phyloP scores from a whole-genome alignment of 2,888 invertebrate species.

The Thereva nobilitata region DNA sequence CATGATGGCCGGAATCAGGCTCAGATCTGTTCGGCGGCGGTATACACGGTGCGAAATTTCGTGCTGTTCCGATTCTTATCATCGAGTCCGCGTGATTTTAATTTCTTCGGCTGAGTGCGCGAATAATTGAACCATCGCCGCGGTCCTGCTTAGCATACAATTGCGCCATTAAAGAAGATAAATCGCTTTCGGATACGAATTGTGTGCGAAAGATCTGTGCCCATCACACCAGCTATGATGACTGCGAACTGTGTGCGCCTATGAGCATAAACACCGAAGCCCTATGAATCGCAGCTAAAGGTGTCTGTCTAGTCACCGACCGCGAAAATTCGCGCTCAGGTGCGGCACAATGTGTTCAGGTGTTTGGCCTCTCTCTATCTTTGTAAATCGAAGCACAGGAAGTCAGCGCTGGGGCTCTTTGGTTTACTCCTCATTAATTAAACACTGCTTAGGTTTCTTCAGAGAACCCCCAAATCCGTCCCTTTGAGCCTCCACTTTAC shows the following conservation, averaged over 20 bases:
- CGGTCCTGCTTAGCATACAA: slow-evolving; percentile 45
- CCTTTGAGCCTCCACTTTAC: too few relatives aligned
- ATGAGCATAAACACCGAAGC: slow-evolving; percentile 14
- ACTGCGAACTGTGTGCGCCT: slow-evolving; percentile 10
- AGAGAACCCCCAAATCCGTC: not conserved
- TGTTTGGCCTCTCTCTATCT: slow-evolving; percentile 17
- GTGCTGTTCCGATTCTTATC: slow-evolving; percentile 29
- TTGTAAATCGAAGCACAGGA: slow-evolving; percentile 40
- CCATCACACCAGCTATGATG: slow-evolving; percentile 1
- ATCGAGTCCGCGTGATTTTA: slow-evolving; percentile 30
- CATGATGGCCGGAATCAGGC: slow-evolving; percentile 3
- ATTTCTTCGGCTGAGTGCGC: slow-evolving; percentile 29
- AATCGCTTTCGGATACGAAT: slow-evolving; percentile 46
- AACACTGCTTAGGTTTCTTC: slow-evolving; percentile 41
- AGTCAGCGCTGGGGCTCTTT: slow-evolving; percentile 31
- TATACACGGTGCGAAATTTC: slow-evolving; percentile 12
- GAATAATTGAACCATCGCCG: slow-evolving; percentile 34
- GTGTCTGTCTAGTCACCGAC: slow-evolving; percentile 12
- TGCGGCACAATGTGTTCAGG: slow-evolving; percentile 14
- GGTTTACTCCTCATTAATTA: slow-evolving; percentile 46
- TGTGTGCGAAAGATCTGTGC: slow-evolving; percentile 42
- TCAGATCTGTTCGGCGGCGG: slow-evolving; percentile 12
- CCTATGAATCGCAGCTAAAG: slow-evolving; percentile 3
- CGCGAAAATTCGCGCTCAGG: slow-evolving; percentile 22
- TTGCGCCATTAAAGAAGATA: slow-evolving; percentile 46